Base-by-base conservation (phyloP, 2,797 vertebrate species). In the Danio aesculapii region DNA sequence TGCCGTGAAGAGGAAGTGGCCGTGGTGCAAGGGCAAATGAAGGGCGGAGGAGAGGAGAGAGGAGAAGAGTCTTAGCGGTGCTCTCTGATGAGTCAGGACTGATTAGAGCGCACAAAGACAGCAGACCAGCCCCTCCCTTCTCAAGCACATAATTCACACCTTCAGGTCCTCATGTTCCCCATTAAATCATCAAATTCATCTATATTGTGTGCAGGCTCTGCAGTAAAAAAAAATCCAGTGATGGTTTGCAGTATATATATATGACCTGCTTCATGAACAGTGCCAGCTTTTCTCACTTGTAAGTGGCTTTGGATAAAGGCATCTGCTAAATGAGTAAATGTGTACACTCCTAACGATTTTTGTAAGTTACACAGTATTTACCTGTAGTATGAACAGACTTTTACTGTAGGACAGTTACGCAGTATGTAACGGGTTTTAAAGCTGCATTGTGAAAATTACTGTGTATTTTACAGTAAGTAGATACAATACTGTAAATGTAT, bases 1-100 rank as follows among this genome's bases (percentile, higher is more conserved):
- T 81, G 89, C 79, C 39, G 57, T 58, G 44, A 77, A 85, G 83
- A 85, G 83, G 88, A 85, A 85, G 85, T 43, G 63, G 86, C 86
- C 86, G 77, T 71, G 61, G 73, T 17, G 82, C 91, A 94, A 94
- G 91, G 91, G 88, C 88, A 81, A 82, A 87, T 84, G 90, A 92
- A 93, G 93, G 93, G 89, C 91, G 59, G 70, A 12, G 77, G 87
- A 86, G 30, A 30, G 30, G 30, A 30, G 30, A 30, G 81, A 87
- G 66, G 81, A 87, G 66, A 79, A 79, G 75, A 86, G 73, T 77
- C 72, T 74, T 50, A 53, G 57, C 47, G 6, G 47, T 14, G 16
- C 76, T 83, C 76, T 81, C 70, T 83, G 83, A 85, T 86, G 82
- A 81, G 77, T 82, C 86, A 83, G 64, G 82, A 84, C 80, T 83